A percentile compares a stretch with the other conserved stretches of the same genome.
These are phyloP conservation scores for Semaprochilodus insignis DNA, from an alignment of 2,797 vertebrate genomes.

Conservation along the genomic window DNA sequence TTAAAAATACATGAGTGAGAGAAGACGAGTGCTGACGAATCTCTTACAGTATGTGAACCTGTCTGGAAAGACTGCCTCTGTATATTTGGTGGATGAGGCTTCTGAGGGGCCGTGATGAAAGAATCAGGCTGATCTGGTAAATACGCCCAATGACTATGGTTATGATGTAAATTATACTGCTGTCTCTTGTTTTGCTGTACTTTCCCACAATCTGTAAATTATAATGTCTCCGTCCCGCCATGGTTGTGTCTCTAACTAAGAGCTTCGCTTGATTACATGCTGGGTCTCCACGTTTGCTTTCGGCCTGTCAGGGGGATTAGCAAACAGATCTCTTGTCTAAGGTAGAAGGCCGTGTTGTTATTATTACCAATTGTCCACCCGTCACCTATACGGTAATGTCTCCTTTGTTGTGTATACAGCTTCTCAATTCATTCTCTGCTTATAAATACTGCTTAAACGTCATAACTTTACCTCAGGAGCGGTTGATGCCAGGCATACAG, in stretches of 20 bases:
- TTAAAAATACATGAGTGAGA: background rate
- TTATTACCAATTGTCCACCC: constrained; percentile 19
- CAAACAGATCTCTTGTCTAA: constrained; percentile 16
- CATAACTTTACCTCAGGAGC: background rate
- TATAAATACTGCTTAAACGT: constrained; percentile 29
- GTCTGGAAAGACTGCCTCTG: background rate
- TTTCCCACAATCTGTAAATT: constrained; percentile 40
- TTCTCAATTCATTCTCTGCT: constrained; percentile 2
- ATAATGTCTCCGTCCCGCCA: background rate
- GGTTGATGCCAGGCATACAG: background rate
- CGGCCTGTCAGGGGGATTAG: constrained; percentile 14
- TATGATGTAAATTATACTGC: constrained; percentile 5
- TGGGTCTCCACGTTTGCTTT: background rate
- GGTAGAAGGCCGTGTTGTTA: background rate
- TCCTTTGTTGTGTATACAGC: constrained; percentile 18
- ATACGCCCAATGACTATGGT: background rate
- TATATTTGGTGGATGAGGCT: constrained; percentile 1
- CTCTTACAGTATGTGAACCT: background rate
- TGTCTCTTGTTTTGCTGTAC: constrained; percentile 18
- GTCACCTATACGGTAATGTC: constrained; percentile 25
- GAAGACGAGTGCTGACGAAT: background rate
- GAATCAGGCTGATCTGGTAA: background rate
- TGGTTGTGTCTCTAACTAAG: constrained; percentile 36
- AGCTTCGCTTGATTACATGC: constrained; percentile 24
- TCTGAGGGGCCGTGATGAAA: background rate